Evolutionary conservation across 2,888 invertebrate genomes (phyloP), one percentile per base, ranked within the genome.

Genomic region (Eudemis profundana): DNA sequence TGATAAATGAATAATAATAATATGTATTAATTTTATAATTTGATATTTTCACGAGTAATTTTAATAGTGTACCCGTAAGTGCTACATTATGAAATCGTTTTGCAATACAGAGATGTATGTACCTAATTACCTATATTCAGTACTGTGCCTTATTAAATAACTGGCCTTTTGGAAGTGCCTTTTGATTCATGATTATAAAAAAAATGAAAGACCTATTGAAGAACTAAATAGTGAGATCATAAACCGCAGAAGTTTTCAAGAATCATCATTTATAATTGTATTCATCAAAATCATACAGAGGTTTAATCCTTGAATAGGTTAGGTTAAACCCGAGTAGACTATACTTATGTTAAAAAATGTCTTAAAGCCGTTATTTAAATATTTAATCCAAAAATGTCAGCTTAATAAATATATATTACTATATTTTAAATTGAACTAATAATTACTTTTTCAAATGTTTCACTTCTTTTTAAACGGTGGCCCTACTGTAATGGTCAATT

Each of bases 81-180:
- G 50, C 14, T 61, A 46, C 60, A 42, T 63, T 60, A 68, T 61
- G 63, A 23, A 70, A 72, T 71, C 72, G 57, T 75, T 77, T 78
- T 78, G 80, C 82, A 82, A 79, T 77, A 74, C 59, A 46, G 51
- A 53, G n/a, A 42, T 15, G 21, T 27, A 51, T 60, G 67, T 72
- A 72, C 69, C 72, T 47, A 46, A 61, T 67, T 72, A 72, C 68
- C 71, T 70, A 70, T 70, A 67, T 66, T 68, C 73, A 73, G 66
- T 72, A 73, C 73, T 74, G 84, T 84, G 84, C 84, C 84, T 84
- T 84, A 79, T 63, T 36, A 65, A 70, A 76, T 79, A 78, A 74
- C 76, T 77, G 74, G 81, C 81, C 83, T 82, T 81, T 68, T 19
- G 54, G 53, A 71, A 73, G 84, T 84, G 84, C 83, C 84, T 84